Base-by-base conservation (phyloP, 1,140 invertebrate genomes). In the Macrobrachium rosenbergii region DNA sequence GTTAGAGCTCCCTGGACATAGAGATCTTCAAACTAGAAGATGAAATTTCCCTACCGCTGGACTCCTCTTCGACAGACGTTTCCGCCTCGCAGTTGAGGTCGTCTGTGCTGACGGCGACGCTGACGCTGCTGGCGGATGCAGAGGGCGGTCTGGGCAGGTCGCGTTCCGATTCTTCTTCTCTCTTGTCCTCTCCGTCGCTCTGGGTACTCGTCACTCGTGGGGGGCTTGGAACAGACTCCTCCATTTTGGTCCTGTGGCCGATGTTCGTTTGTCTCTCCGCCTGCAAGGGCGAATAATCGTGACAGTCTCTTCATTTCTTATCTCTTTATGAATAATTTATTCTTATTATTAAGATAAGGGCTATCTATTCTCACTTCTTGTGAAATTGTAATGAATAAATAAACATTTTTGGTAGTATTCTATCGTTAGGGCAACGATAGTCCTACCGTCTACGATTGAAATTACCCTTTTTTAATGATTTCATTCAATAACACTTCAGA, bases 71-170 rank as follows among this genome's bases (percentile, higher is more conserved):
- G 0, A 37, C n/a, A 19, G 21, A 43, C n/a, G 79, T 19, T 6
- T 21, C 43, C 2, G 14, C 37, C 17, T 63, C 28, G 5, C 60
- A 67, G 37, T 67, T 23, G 28, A 81, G 63, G 37, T 81, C 79
- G 2, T 81, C 79, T 3, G 79, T 81, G 21, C 79, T 63, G 63
- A 81, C 63, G 62, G 79, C 62, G 79, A 81, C 23, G 62, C 79
- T 81, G 37, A 81, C 62, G n/a, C 60, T 80, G 43, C 52, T 52
- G 12, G 37, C 23, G 23, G 63, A 64, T 12, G 62, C 21, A 19
- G 62, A 28, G 5, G 21, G 78, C 12, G 60, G 5, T 12, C 19
- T 67, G 12, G 28, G 23, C 16, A 64, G 8, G 2, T 67, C 23
- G 60, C 52, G 28, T 12, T 45, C 5, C 28, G 7, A 60, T 19